phyloP scores from a whole-genome alignment of 92 coral and sea anemone genomes.

The Heliopora coerulea region DNA sequence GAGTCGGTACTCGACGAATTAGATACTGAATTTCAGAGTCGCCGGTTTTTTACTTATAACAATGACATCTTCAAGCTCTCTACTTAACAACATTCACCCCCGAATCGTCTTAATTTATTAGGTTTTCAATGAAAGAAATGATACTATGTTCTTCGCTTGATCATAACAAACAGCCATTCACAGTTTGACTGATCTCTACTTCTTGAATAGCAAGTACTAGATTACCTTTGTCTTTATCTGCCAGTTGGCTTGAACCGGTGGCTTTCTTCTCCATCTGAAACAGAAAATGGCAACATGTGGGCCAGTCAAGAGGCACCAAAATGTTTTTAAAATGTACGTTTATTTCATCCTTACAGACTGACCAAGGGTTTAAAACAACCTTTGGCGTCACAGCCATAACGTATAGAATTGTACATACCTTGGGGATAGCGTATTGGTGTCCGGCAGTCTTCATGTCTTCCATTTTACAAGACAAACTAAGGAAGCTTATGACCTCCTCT shows the following conservation, averaged over 20 bases:
- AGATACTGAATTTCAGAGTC: background rate
- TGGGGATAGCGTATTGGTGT: background rate
- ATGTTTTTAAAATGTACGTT: background rate
- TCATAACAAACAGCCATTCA: background rate
- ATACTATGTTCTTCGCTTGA: background rate
- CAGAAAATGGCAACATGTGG: background rate
- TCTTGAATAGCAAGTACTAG: too few relatives aligned
- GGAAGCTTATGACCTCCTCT: background rate
- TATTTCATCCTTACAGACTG: background rate
- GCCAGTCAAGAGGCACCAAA: background rate
- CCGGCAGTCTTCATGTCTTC: background rate
- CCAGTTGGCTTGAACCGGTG: slow-evolving; percentile 1
- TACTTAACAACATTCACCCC: background rate
- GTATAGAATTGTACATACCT: slow-evolving; percentile 12
- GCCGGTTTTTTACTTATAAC: background rate
- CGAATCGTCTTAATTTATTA: background rate
- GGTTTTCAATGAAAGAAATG: background rate
- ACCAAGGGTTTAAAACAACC: background rate
- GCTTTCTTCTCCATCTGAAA: slow-evolving; percentile 26
- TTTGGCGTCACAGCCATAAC: background rate
- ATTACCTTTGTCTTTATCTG: background rate
- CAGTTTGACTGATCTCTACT: too few relatives aligned
- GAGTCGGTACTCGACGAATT: background rate
- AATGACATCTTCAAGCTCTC: too few relatives aligned
- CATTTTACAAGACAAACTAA: background rate